Evolutionary conservation across 2,797 vertebrate genomes (phyloP).

Genomic region (Intellagama lesueurii): DNA sequence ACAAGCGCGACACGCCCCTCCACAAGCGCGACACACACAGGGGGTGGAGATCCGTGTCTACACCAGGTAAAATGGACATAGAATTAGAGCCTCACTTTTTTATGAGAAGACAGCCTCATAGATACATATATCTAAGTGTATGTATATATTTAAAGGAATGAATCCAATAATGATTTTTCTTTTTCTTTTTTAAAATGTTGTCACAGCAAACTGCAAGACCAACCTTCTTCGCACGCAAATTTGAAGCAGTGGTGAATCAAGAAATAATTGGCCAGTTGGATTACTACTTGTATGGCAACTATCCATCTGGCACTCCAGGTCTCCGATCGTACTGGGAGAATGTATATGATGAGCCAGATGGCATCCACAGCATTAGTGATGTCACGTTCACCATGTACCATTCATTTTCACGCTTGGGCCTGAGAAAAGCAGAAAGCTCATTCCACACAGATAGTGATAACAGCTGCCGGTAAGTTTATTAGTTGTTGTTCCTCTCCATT

Average conservation of each 20-base stretch:
- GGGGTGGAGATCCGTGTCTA: too few relatives aligned
- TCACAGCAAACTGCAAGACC: constrained; percentile 27
- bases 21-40: too few relatives aligned
- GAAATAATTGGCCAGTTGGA: constrained; percentile 97
- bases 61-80: too few relatives aligned
- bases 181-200: neutral
- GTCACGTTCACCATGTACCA: constrained; percentile 91
- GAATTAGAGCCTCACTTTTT: too few relatives aligned
- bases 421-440: constrained; percentile 83
- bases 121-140: too few relatives aligned
- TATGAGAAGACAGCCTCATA: too few relatives aligned
- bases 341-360: constrained; percentile 90
- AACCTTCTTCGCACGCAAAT: constrained; percentile 95
- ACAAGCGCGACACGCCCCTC: too few relatives aligned
- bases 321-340: constrained; percentile 97
- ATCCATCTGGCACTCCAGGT: constrained; percentile 85
- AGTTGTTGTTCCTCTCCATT: neutral
- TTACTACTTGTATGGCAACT: constrained; percentile 89
- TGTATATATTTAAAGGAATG: too few relatives aligned
- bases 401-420: constrained; percentile 89
- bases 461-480: constrained; percentile 89
- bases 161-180: neutral
- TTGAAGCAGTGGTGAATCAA: constrained; percentile 97
- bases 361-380: constrained; percentile 87
- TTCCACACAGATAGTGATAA: constrained; percentile 85